Percentiles rank a stretch among this genome's conserved stretches.
Evolutionary conservation across 1,140 invertebrate genomes (phyloP).

Genomic region (Drosophila kepulauana): DNA sequence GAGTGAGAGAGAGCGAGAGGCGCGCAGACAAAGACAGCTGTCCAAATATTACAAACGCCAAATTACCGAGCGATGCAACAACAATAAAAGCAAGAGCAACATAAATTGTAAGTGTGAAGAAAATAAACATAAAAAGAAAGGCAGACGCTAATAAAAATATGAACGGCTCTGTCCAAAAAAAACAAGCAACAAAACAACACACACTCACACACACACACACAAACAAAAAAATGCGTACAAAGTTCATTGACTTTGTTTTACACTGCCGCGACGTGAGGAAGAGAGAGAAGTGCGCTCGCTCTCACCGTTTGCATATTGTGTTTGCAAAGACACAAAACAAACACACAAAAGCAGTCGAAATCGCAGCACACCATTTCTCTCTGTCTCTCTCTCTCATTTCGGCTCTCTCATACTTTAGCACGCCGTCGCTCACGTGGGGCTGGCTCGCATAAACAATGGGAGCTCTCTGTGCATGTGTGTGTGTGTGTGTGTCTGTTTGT

Average conservation of each 20-base stretch:
- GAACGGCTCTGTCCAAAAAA: slow-evolving; percentile 47
- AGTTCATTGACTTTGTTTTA: slow-evolving; percentile 82
- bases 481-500: background rate
- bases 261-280: slow-evolving; percentile 41
- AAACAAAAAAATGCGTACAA: slow-evolving; percentile 75
- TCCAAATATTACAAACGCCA: slow-evolving; percentile 69
- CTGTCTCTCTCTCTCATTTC: background rate
- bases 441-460: slow-evolving; percentile 40
- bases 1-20: slow-evolving; percentile 15
- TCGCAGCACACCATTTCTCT: slow-evolving; percentile 14
- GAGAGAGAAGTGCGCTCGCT: slow-evolving; percentile 16
- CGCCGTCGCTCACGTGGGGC: slow-evolving; percentile 44
- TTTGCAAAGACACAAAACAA: slow-evolving; percentile 51
- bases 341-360: slow-evolving; percentile 15
- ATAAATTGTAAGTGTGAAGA: slow-evolving; percentile 66
- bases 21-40: slow-evolving; percentile 53
- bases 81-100: slow-evolving; percentile 18
- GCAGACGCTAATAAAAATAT: slow-evolving; percentile 52
- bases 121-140: slow-evolving; percentile 68
- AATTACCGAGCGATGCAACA: slow-evolving; percentile 49
- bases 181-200: slow-evolving; percentile 26
- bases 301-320: slow-evolving; percentile 37
- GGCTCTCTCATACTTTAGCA: background rate
- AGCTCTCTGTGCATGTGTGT: slow-evolving; percentile 26
- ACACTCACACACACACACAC: slow-evolving; percentile 17